Percentiles rank a stretch among this genome's conserved stretches.
These are phyloP conservation scores for Zygothrica quintamaculata DNA, from an alignment of 2,888 invertebrate genomes.

Conservation along the genomic window DNA sequence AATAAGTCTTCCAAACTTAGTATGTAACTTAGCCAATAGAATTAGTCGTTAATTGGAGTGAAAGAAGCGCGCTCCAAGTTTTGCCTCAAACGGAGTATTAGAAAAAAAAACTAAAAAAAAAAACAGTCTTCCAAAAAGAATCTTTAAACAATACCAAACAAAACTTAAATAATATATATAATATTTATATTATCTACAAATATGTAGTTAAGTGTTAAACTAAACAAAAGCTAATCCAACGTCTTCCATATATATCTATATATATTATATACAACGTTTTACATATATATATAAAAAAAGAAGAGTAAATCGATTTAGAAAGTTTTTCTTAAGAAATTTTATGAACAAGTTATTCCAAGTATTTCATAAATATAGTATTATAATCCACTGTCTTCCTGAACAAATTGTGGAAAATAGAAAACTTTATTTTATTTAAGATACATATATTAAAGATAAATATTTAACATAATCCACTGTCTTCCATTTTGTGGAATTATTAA, in stretches of 20 bases:
- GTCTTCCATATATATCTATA: slow-evolving; percentile 65
- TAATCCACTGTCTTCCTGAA: slow-evolving; percentile 41
- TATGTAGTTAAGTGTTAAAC: slow-evolving; percentile 37
- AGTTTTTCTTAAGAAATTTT: slow-evolving; percentile 16
- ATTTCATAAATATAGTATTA: not conserved
- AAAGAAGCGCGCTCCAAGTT: slow-evolving; percentile 19
- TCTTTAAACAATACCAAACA: slow-evolving; percentile 12
- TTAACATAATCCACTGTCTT: slow-evolving; percentile 24
- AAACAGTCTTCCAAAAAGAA: slow-evolving; percentile 47
- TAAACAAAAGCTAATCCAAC: slow-evolving; percentile 50
- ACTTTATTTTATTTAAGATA: not conserved
- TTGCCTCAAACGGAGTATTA: slow-evolving; percentile 55
- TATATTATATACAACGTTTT: slow-evolving; percentile 7
- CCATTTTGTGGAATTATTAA: slow-evolving; percentile 11
- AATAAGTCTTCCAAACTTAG: slow-evolving; percentile 85
- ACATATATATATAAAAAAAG: slow-evolving; percentile 20
- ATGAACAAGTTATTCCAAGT: slow-evolving; percentile 8
- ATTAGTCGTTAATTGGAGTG: slow-evolving; percentile 47
- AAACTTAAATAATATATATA: slow-evolving; percentile 1
- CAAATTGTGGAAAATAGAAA: slow-evolving; percentile 6
- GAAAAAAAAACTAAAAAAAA: slow-evolving; percentile 9
- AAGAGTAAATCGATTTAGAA: no score
- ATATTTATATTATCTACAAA: slow-evolving; percentile 2
- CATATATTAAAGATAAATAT: no score
- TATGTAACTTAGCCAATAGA: slow-evolving; percentile 57